These are phyloP conservation scores for Corbicula japonica DNA, from an alignment of 2,888 invertebrate genomes.

Conservation along the genomic window DNA sequence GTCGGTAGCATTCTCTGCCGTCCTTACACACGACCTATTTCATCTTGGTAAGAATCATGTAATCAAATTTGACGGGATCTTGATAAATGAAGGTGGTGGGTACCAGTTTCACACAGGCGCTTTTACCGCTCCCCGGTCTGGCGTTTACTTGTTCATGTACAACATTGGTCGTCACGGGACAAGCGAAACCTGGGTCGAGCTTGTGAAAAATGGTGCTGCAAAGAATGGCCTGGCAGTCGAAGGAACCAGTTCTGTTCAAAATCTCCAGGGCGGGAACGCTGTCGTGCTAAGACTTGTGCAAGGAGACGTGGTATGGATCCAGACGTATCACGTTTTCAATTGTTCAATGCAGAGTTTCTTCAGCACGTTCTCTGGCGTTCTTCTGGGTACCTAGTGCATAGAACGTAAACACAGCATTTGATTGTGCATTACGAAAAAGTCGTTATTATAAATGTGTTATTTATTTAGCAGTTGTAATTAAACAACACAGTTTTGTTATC, in stretches of 20 bases:
- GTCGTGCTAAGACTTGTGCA: neutral
- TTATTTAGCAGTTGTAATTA: too few species aligned
- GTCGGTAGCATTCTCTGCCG: slow-evolving; percentile 1
- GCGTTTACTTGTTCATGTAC: slow-evolving; percentile 3
- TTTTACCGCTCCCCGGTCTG: neutral
- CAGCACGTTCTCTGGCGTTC: slow-evolving; percentile 19
- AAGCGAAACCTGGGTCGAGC: slow-evolving; percentile 18
- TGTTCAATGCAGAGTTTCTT: slow-evolving; percentile 6
- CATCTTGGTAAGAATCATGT: neutral
- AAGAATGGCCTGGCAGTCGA: slow-evolving; percentile 6
- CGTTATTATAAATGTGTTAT: too few species aligned
- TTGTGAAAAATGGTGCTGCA: slow-evolving; percentile 14
- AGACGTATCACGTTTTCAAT: slow-evolving; percentile 15
- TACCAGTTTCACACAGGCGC: neutral
- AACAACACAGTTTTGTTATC: too few species aligned
- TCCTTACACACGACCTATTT: neutral
- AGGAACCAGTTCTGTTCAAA: slow-evolving; percentile 1
- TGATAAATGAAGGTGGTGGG: neutral
- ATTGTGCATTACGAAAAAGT: too few species aligned
- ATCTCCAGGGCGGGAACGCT: slow-evolving; percentile 19
- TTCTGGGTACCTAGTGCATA: too few species aligned
- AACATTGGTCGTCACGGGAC: slow-evolving; percentile 11
- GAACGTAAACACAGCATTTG: too few species aligned
- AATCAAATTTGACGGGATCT: neutral
- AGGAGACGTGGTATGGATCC: slow-evolving; percentile 26